A percentile compares a stretch with the other conserved stretches of the same genome.
These are phyloP conservation scores for Arctocebus calabarensis DNA, from an alignment of 2,797 vertebrate genomes.

Conservation along the genomic window DNA sequence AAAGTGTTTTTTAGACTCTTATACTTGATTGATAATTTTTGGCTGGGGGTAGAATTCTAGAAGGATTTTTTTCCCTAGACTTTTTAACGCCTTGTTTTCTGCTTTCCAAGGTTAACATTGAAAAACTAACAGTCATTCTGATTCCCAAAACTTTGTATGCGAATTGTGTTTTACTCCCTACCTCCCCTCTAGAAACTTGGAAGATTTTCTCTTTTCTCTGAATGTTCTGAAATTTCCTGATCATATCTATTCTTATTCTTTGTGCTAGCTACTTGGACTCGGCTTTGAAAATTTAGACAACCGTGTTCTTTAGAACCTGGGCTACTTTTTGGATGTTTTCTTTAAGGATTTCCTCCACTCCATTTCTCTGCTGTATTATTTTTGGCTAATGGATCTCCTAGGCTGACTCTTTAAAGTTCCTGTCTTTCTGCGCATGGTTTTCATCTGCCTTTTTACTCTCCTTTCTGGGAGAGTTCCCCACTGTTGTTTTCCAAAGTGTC, in stretches of 20 bases:
- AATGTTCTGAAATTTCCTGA: neutral
- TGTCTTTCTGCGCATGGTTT: neutral
- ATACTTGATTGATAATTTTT: neutral
- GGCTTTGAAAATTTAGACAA: neutral
- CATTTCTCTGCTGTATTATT: neutral
- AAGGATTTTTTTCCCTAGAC: neutral
- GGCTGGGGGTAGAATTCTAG: neutral
- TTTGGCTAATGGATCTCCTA: neutral
- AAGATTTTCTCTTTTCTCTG: neutral
- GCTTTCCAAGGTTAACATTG: neutral
- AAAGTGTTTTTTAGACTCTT: neutral
- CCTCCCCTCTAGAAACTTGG: neutral
- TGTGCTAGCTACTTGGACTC: neutral
- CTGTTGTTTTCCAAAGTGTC: neutral
- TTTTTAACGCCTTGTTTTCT: neutral
- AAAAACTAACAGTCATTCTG: neutral
- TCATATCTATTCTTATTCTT: neutral
- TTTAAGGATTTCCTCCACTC: neutral
- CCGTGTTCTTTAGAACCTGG: neutral
- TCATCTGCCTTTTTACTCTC: neutral
- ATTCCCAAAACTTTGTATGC: neutral
- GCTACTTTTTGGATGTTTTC: constrained; percentile 7
- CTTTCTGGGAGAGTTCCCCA: neutral
- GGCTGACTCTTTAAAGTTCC: neutral
- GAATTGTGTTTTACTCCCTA: neutral